Conservation (phyloP, 2,888 invertebrate species). For the Clanis bilineata region DNA sequence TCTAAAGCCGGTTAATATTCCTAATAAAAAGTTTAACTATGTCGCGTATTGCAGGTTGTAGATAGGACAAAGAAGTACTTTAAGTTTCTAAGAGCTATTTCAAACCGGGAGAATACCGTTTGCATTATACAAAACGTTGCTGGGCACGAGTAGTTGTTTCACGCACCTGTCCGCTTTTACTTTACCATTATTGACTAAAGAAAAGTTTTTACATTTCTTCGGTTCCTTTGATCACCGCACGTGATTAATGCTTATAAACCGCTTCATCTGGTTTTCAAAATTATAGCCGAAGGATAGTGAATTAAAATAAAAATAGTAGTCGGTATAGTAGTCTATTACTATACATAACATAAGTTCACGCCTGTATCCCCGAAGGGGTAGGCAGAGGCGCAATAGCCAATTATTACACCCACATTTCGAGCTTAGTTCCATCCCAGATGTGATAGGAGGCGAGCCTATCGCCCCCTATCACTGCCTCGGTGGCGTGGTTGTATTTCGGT, state of each 20-base stretch:
- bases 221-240: background rate
- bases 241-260: background rate
- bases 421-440: too few species aligned
- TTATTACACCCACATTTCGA: too few species aligned
- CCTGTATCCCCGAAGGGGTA: too few species aligned
- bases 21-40: background rate
- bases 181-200: constrained; percentile 6
- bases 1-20: too few species aligned
- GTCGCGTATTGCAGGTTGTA: constrained; percentile 44
- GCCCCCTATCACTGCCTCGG: too few species aligned
- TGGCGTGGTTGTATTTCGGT: too few species aligned
- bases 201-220: constrained; percentile 17
- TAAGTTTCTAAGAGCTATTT: constrained; percentile 44
- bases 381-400: too few species aligned
- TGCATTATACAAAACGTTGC: constrained; percentile 47
- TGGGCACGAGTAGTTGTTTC: constrained; percentile 36
- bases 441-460: too few species aligned
- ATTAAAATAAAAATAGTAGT: background rate
- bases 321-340: background rate
- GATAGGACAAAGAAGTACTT: constrained; percentile 36
- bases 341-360: too few species aligned
- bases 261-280: background rate
- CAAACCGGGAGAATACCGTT: constrained; percentile 42
- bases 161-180: constrained; percentile 34
- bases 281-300: background rate